Conservation (phyloP, 2,113 vertebrate genomes). For the Chrysemys picta region DNA sequence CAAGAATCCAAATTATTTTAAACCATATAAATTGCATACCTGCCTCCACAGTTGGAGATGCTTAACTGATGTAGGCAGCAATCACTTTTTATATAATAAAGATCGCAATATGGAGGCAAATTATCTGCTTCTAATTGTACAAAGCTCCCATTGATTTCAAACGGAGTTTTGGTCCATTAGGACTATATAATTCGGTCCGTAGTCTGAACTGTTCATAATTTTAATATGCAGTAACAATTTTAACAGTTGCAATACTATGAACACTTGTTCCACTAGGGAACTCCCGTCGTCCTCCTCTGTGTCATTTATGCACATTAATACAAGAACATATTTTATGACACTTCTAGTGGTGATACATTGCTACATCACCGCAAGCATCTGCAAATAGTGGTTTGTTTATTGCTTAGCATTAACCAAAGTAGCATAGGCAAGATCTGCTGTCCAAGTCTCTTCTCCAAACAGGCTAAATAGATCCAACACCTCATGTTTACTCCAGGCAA, state of each 20-base stretch:
- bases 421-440: background rate
- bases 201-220: background rate
- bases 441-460: background rate
- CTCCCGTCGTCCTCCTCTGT: background rate
- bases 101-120: background rate
- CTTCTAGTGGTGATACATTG: background rate
- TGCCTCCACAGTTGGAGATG: background rate
- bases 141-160: background rate
- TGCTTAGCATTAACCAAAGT: background rate
- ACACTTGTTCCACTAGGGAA: background rate
- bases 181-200: background rate
- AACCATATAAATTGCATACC: background rate
- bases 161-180: background rate
- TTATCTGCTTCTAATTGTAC: background rate
- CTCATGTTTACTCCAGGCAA: no score
- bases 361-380: background rate
- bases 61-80: background rate
- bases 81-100: background rate
- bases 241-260: background rate
- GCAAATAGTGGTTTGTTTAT: background rate
- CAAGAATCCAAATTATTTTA: background rate
- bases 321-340: background rate
- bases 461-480: no score
- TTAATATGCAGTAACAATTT: background rate
- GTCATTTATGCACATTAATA: background rate